Percentiles rank a stretch among this genome's conserved stretches.
Conservation (phyloP, 1,140 invertebrate genomes). For the Colletes latitarsis region DNA sequence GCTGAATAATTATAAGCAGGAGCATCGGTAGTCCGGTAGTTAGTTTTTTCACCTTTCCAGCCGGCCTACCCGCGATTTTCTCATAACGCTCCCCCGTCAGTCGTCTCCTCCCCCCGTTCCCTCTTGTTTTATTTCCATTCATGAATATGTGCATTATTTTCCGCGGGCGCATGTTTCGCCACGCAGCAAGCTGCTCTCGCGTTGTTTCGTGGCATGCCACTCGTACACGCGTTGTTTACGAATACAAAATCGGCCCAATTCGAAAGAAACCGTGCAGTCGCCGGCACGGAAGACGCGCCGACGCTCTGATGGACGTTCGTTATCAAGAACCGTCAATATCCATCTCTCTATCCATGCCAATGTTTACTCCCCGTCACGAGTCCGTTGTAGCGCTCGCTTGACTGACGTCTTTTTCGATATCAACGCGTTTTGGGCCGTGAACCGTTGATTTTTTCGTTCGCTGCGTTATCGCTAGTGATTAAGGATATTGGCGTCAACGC, state of each 20-base stretch:
- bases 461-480: background rate
- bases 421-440: no score
- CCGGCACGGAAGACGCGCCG: background rate
- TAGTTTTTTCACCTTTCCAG: slow-evolving; percentile 18
- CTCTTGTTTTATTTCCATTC: slow-evolving; percentile 24
- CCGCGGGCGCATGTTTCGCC: slow-evolving; percentile 30
- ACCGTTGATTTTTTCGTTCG: background rate
- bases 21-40: background rate
- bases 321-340: slow-evolving; percentile 15
- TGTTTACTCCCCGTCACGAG: slow-evolving; percentile 5
- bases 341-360: background rate
- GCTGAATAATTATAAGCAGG: slow-evolving; percentile 40
- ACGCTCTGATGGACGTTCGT: slow-evolving; percentile 1
- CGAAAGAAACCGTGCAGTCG: slow-evolving; percentile 23
- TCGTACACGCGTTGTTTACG: slow-evolving; percentile 33
- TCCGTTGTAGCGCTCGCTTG: background rate
- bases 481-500: no score
- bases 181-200: slow-evolving; percentile 1
- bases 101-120: background rate
- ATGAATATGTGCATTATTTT: slow-evolving; percentile 57
- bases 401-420: background rate
- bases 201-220: no score
- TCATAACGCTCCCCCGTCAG: slow-evolving; percentile 7
- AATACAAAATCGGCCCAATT: slow-evolving; percentile 53
- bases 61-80: slow-evolving; percentile 31